Percentiles rank a stretch among this genome's conserved stretches.
Conservation (phyloP, 2,888 invertebrate species). For the Crepidodera aurea region DNA sequence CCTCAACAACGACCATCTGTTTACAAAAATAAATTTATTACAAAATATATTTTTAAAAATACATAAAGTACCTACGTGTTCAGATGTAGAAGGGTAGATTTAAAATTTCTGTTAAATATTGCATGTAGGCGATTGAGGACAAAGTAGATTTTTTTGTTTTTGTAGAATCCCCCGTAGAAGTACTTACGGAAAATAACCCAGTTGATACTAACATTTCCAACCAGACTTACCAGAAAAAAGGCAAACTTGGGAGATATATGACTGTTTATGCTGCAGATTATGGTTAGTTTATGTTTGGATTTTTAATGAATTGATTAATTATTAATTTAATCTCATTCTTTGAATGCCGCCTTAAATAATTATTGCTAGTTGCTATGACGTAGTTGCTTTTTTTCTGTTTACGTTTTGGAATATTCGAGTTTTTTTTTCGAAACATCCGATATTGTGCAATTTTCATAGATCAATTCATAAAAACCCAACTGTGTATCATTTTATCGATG, state of each 20-base stretch:
- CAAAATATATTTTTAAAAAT: too few relatives aligned
- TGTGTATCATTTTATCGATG: constrained; percentile 4
- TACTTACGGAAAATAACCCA: constrained; percentile 33
- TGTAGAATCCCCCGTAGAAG: constrained; percentile 41
- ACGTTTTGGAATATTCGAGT: too few relatives aligned
- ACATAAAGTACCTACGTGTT: too few relatives aligned
- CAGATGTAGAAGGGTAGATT: neutral
- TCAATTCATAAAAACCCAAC: constrained; percentile 8
- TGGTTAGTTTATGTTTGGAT: constrained; percentile 48
- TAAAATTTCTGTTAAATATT: neutral
- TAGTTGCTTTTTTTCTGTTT: too few relatives aligned
- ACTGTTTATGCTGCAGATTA: constrained; percentile 50
- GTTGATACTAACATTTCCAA: constrained; percentile 35
- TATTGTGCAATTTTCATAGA: neutral
- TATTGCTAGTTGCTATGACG: too few relatives aligned
- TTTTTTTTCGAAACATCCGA: too few relatives aligned
- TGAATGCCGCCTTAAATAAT: too few relatives aligned
- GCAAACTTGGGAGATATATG: constrained; percentile 45
- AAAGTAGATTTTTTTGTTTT: constrained; percentile 35
- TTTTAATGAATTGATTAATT: neutral
- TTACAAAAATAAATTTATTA: too few relatives aligned
- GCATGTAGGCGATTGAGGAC: neutral
- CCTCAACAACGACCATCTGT: too few relatives aligned
- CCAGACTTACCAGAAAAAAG: constrained; percentile 36
- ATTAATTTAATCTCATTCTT: too few relatives aligned